phyloP scores from a whole-genome alignment of 1,140 invertebrate species.

The Plectus sambesii region DNA sequence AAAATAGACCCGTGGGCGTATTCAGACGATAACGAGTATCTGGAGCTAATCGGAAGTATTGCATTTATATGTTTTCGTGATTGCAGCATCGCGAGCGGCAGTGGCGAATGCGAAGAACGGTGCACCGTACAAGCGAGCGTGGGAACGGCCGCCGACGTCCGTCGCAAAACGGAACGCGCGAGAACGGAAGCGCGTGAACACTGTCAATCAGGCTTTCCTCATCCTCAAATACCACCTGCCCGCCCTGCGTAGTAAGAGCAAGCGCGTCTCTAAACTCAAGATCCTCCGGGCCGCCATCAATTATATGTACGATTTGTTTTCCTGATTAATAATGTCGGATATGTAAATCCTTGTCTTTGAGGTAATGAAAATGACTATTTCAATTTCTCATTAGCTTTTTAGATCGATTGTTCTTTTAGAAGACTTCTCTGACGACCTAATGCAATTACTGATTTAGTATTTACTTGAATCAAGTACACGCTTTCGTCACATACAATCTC shows the following conservation, averaged over 20 bases:
- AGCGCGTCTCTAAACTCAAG: constrained; percentile 38
- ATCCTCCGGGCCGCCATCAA: constrained; percentile 35
- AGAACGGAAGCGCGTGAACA: constrained; percentile 33
- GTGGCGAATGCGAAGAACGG: no score
- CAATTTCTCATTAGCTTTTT: no score
- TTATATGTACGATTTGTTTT: constrained; percentile 31
- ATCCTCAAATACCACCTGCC: constrained; percentile 31
- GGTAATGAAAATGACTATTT: not conserved
- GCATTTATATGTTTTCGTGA: no score
- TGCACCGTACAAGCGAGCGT: not conserved
- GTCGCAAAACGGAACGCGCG: constrained; percentile 34
- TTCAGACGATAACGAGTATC: no score
- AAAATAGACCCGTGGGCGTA: no score
- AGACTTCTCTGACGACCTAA: constrained; percentile 2
- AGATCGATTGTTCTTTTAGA: no score
- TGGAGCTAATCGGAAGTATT: no score
- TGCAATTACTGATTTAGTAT: constrained; percentile 12
- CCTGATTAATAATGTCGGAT: not conserved
- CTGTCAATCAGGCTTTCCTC: constrained; percentile 35
- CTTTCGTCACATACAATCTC: no score
- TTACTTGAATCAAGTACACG: no score
- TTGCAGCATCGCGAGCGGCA: no score
- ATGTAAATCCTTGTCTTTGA: constrained; percentile 11
- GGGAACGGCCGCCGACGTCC: constrained; percentile 11
- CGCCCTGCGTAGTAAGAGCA: constrained; percentile 21